phyloP scores from a whole-genome alignment of 2,888 invertebrate genomes.

The Trachelus troglodyta region DNA sequence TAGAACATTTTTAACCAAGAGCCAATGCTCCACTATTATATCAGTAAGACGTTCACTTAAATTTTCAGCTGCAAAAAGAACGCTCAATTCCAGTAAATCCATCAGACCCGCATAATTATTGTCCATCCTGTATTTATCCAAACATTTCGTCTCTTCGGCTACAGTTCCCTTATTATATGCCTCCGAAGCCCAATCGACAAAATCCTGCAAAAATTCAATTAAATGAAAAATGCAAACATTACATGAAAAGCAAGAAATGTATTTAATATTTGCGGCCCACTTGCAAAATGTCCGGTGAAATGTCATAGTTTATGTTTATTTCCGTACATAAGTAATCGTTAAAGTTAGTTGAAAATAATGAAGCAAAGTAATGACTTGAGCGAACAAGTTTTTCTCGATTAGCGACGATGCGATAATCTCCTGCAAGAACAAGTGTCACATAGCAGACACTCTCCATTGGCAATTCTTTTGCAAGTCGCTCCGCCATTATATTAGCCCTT shows the following conservation, averaged over 20 bases:
- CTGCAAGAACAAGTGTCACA: slow-evolving; percentile 39
- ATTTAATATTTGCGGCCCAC: slow-evolving; percentile 26
- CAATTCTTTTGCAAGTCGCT: too few relatives aligned
- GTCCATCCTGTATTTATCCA: slow-evolving; percentile 36
- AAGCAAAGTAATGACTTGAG: slow-evolving; percentile 49
- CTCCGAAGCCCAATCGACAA: slow-evolving; percentile 48
- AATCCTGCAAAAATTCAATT: slow-evolving; percentile 37
- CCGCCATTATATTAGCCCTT: too few relatives aligned
- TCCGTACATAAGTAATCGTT: slow-evolving; percentile 43
- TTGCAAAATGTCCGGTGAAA: slow-evolving; percentile 41
- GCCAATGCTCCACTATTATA: slow-evolving; percentile 41
- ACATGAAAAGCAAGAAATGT: background rate
- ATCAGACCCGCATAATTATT: slow-evolving; percentile 35
- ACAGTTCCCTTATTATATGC: slow-evolving; percentile 27
- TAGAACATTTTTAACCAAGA: slow-evolving; percentile 39
- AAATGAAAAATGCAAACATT: background rate
- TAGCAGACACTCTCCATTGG: too few relatives aligned
- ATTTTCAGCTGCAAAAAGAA: slow-evolving; percentile 46
- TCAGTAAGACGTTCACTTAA: slow-evolving; percentile 42
- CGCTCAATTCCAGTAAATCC: slow-evolving; percentile 47
- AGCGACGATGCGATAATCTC: slow-evolving; percentile 32
- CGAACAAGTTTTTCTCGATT: slow-evolving; percentile 41
- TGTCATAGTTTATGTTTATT: slow-evolving; percentile 50
- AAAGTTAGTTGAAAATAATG: slow-evolving; percentile 48
- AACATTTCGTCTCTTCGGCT: slow-evolving; percentile 25